These are phyloP conservation scores for Haemorhous mexicanus DNA, from an alignment of 2,113 vertebrate genomes.

Conservation along the genomic window DNA sequence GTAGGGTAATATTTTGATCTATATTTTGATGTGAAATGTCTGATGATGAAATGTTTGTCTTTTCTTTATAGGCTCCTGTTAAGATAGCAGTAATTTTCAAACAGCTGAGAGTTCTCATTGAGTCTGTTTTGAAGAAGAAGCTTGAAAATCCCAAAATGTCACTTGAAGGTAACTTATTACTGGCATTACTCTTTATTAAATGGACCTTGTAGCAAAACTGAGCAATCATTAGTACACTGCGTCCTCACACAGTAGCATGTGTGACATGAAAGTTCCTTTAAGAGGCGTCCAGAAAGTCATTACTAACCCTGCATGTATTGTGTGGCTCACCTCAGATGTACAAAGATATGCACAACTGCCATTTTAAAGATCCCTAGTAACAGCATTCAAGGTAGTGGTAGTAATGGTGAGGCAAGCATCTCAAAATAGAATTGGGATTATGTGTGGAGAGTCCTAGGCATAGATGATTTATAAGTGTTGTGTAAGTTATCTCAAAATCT, in stretches of 20 bases:
- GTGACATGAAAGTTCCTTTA: not conserved
- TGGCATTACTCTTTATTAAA: not conserved
- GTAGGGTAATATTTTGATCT: not conserved
- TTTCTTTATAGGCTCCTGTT: slow-evolving; percentile 85
- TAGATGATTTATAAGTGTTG: not conserved
- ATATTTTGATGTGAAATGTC: not conserved
- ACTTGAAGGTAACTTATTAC: slow-evolving; percentile 85
- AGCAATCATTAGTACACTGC: not conserved
- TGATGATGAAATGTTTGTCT: not conserved
- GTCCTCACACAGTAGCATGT: not conserved
- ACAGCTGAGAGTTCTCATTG: slow-evolving; percentile 90
- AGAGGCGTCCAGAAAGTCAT: not conserved
- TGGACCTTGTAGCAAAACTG: not conserved
- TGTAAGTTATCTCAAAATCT: not conserved
- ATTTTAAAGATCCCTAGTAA: not conserved
- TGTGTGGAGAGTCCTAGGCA: not conserved
- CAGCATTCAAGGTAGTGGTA: not conserved
- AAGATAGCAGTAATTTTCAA: slow-evolving; percentile 98
- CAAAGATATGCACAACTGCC: not conserved
- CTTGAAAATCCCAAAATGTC: slow-evolving; percentile 93
- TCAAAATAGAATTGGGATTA: not conserved
- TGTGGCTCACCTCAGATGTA: not conserved
- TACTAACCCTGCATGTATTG: not conserved
- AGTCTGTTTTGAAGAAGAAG: slow-evolving; percentile 90
- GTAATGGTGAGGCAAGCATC: not conserved